Evolutionary conservation across 1,140 invertebrate species (phyloP), one percentile per base, ranked within the genome.

Genomic region (Drosophila carrolli): DNA sequence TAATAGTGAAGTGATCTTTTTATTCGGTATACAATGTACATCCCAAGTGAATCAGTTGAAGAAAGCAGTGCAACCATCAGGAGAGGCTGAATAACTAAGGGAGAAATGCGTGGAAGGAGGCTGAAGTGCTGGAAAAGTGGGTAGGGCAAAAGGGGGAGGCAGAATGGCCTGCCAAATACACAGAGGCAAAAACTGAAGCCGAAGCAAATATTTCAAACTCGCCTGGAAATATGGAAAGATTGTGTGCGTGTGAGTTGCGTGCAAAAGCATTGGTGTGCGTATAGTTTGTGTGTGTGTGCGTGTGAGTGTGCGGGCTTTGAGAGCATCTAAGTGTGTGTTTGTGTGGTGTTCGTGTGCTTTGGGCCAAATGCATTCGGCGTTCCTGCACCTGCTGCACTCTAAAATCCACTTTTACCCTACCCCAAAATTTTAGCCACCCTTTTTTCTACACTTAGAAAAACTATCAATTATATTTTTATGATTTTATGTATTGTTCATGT

Each of bases 141-240:
- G 46, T 47, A 14, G 43, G 8, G 13, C 16, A 16, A n/a, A n/a
- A 23, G 0, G 4, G 19, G 44, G 29, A 58, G 37, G 19, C 10
- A 14, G 13, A 51, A 35, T 53, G 19, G 65, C 65, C 65, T 53
- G 60, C 32, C 47, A 54, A 44, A 44, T 37, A 53, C 59, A 43
- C 46, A 47, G 38, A 37, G 47, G 46, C 38, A 29, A 67, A 50
- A 27, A 14, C 35, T 44, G 29, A 37, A 66, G 38, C 61, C 44
- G 56, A 57, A 63, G 56, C 50, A 86, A 81, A 86, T 86, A 86
- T 88, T 88, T 88, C 79, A 86, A 61, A 62, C 75, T 77, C 35
- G 47, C 56, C 75, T 88, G 83, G 83, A 86, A 86, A 88, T 86
- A 82, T 85, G 81, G 81, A 79, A 83, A 71, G 71, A 55, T 38